Evolutionary conservation across 2,797 vertebrate genomes (phyloP).

Genomic region (Hemitrygon akajei): DNA sequence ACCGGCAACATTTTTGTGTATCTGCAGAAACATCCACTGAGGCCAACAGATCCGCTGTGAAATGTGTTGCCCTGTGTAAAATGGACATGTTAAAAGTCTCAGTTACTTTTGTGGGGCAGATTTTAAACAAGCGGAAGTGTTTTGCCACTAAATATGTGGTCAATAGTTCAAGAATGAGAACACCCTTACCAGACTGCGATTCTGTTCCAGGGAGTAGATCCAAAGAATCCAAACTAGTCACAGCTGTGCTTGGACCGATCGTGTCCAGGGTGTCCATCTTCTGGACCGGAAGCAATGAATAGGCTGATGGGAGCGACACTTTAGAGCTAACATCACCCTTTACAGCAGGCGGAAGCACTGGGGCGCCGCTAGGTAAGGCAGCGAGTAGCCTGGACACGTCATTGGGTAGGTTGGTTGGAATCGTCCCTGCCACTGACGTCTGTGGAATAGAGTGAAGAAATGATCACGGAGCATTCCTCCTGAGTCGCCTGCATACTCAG

Average conservation of each 20-base stretch:
- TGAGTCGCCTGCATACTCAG: no score
- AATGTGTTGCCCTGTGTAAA: background rate
- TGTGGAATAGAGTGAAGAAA: conserved; percentile 40
- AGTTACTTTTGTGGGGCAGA: background rate
- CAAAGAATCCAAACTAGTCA: conserved; percentile 68
- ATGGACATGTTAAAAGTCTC: background rate
- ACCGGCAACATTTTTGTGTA: background rate
- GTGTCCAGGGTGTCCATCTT: conserved; percentile 74
- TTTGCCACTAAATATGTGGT: background rate
- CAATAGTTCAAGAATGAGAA: background rate
- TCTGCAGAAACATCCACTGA: background rate
- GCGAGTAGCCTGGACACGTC: conserved; percentile 79
- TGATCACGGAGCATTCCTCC: no score
- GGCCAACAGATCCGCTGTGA: background rate
- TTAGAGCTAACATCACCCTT: conserved; percentile 68
- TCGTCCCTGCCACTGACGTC: conserved; percentile 66
- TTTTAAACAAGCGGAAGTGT: background rate
- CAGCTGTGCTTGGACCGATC: conserved; percentile 54
- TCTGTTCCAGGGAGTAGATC: conserved; percentile 64
- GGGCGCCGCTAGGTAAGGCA: conserved; percentile 61
- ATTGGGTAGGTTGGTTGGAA: conserved; percentile 79
- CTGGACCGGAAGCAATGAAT: conserved; percentile 48
- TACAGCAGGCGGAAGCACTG: conserved; percentile 62
- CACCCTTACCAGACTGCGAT: background rate
- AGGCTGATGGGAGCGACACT: conserved; percentile 60